Evolutionary conservation across 2,113 vertebrate genomes (phyloP).

Genomic region (Bubo blakistoni): DNA sequence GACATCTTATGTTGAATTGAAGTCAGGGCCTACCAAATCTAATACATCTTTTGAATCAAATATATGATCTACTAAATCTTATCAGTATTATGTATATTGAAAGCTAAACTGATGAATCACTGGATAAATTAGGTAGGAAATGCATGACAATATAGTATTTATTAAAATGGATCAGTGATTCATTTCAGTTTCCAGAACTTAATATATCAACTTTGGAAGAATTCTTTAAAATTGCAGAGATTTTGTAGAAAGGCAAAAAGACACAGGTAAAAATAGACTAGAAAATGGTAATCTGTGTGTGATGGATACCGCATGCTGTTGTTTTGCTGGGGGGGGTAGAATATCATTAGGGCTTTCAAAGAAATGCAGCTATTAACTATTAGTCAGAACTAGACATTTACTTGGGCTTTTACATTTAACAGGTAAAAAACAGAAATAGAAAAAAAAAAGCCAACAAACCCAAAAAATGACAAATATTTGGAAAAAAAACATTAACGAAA

Average conservation of each 20-base stretch:
- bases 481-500: not conserved
- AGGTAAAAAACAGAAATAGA: not conserved
- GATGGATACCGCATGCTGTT: not conserved
- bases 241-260: not conserved
- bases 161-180: conserved; percentile 15
- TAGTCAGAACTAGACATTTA: not conserved
- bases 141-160: conserved; percentile 22
- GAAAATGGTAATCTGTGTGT: not conserved
- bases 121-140: conserved; percentile 45
- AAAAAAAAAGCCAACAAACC: not conserved
- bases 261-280: not conserved
- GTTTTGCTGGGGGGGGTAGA: not conserved
- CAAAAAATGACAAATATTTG: rapidly evolving
- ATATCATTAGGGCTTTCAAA: not conserved
- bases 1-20: conserved; percentile 17
- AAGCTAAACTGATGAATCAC: conserved; percentile 40
- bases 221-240: not conserved
- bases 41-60: conserved; percentile 44
- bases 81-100: conserved; percentile 25
- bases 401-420: not conserved
- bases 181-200: conserved; percentile 3
- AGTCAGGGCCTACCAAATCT: conserved; percentile 11
- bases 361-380: not conserved
- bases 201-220: not conserved
- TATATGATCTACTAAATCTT: conserved; percentile 52